Base-by-base conservation (phyloP, 2,113 vertebrate genomes). In the Phrynosoma blainvillii region DNA sequence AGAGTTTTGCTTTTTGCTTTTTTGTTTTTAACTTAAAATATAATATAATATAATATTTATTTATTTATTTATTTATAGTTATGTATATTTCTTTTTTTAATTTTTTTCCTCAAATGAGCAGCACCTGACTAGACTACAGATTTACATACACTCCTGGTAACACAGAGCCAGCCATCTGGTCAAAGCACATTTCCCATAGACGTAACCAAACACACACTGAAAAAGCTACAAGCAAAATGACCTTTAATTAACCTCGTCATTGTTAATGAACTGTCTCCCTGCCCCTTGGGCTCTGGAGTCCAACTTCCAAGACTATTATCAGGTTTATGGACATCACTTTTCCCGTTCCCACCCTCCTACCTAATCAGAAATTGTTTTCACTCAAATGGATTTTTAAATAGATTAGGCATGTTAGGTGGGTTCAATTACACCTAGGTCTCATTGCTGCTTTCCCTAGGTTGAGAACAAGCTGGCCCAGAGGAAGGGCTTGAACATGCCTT, bases 121-220 rank as follows among this genome's bases (percentile, higher is more conserved):
- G 98, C 98, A 99, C 98, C 98, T 98, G 97, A 99, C 99, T 98
- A 99, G 97, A 99, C 98, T 98, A 99, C 97, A 98, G 97, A 97
- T 97, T 98, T 98, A 99, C 98, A 98, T 97, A 98, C 97, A 96
- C 97, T 97, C 98, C 95, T 94, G 95, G 97, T 97, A 96, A 98
- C 98, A 98, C 96, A 97, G 96, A 95, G 95, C 87, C 79, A 91
- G 91, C 96, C 95, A 95, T 96, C 95, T 95, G 95, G 91, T 95
- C 93, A 95, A 91, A 96, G 97, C 96, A 98, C 94, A 93, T 97
- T 97, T 97, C 97, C 96, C 97, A 97, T 96, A 96, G 96, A 98
- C 95, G 98, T 96, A 97, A 97, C 96, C 97, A 95, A 96, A 97
- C 95, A 96, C 96, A 97, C 96, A 97, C 96, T 91, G 96, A 96